Conservation (phyloP, 2,888 invertebrate species). For the Luperina testacea region DNA sequence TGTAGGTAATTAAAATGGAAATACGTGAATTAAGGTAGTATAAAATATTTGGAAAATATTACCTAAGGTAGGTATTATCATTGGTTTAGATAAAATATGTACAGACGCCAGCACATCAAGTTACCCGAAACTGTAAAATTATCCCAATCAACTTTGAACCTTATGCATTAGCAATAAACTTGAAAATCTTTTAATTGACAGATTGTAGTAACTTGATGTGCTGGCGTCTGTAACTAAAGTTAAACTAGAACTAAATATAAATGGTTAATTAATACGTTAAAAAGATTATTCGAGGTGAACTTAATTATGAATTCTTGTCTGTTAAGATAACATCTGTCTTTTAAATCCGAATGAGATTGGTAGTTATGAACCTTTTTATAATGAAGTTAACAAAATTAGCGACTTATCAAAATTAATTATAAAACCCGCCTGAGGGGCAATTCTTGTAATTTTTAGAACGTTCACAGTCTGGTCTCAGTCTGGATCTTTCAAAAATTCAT, state of each 20-base stretch:
- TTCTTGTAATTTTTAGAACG: no score
- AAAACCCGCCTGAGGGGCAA: not conserved
- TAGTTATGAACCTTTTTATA: not conserved
- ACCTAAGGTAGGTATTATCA: not conserved
- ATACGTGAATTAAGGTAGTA: not conserved
- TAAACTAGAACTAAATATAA: slow-evolving; percentile 8
- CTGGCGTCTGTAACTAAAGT: no score
- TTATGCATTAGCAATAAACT: no score
- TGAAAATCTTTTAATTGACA: no score
- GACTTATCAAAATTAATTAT: not conserved
- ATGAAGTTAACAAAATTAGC: not conserved
- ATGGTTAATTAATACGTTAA: not conserved
- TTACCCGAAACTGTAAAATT: no score
- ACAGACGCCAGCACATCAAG: no score
- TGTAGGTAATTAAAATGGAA: slow-evolving; percentile 2
- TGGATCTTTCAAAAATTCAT: no score
- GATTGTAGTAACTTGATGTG: no score
- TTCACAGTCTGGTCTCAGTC: no score
- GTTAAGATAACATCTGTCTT: not conserved
- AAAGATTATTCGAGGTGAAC: not conserved
- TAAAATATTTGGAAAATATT: not conserved
- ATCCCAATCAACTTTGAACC: no score
- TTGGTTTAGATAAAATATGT: not conserved
- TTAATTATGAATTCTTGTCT: not conserved
- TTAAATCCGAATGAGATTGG: not conserved